A percentile compares a stretch with the other conserved stretches of the same genome.
phyloP scores from a whole-genome alignment of 2,888 invertebrate species.

The Apamea crenata region DNA sequence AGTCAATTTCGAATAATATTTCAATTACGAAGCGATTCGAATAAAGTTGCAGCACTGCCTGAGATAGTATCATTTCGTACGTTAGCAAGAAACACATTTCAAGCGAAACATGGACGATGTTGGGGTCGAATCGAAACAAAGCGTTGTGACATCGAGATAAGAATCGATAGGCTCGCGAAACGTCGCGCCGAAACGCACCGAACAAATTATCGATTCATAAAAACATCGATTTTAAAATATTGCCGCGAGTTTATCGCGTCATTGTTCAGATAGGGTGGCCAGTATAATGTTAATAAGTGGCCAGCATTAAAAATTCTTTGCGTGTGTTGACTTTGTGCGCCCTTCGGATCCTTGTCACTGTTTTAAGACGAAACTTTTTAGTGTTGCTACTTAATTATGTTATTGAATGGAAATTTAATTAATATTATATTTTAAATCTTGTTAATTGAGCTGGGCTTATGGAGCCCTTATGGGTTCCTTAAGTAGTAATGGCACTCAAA shows the following conservation, averaged over 20 bases:
- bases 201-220: constrained; percentile 91
- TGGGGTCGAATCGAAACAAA: constrained; percentile 89
- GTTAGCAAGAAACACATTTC: constrained; percentile 90
- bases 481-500: constrained; percentile 8
- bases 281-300: constrained; percentile 68
- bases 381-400: constrained; percentile 58
- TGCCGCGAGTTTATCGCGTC: constrained; percentile 85
- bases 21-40: constrained; percentile 65
- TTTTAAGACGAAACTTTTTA: constrained; percentile 54
- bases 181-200: constrained; percentile 88
- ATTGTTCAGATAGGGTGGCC: constrained; percentile 86
- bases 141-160: constrained; percentile 89
- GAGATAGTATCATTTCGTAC: constrained; percentile 87
- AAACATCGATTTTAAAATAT: constrained; percentile 90
- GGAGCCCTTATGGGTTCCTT: neutral
- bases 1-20: constrained; percentile 68
- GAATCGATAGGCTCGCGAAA: constrained; percentile 88
- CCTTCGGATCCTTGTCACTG: constrained; percentile 57
- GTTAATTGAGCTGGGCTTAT: constrained; percentile 41
- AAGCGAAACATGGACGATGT: constrained; percentile 88
- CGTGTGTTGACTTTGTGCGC: constrained; percentile 62
- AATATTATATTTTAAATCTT: constrained; percentile 45
- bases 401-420: constrained; percentile 56
- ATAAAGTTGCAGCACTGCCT: constrained; percentile 79
- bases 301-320: constrained; percentile 60